These are phyloP conservation scores for Coecobrya sp. DNA, from an alignment of 2,888 invertebrate genomes.

Conservation along the genomic window DNA sequence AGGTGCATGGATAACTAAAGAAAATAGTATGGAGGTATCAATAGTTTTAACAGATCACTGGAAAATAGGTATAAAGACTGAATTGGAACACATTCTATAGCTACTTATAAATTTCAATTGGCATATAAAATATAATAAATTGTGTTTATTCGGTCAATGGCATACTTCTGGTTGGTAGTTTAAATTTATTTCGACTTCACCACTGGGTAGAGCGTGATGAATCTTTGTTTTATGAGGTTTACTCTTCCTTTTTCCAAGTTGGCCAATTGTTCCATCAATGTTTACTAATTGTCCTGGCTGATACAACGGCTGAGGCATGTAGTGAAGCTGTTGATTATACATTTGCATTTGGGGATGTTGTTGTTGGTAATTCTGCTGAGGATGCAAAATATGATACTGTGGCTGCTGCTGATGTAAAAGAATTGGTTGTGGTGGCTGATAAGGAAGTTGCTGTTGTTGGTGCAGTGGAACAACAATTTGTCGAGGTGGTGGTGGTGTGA, in stretches of 20 bases:
- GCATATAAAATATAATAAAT: not conserved
- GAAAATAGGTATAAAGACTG: too few species aligned
- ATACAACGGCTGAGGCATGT: not conserved
- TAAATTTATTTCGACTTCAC: constrained; percentile 38
- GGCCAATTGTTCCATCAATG: not conserved
- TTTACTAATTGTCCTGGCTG: not conserved
- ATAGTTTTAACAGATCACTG: too few species aligned
- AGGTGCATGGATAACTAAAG: too few species aligned
- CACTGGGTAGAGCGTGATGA: constrained; percentile 58
- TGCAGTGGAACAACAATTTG: constrained; percentile 28
- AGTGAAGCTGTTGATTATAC: constrained; percentile 18
- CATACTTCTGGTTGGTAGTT: not conserved
- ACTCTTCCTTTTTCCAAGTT: not conserved
- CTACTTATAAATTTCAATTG: not conserved
- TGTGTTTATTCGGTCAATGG: too few species aligned
- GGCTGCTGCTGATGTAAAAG: constrained; percentile 6
- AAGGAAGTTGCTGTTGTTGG: constrained; percentile 54
- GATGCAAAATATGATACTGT: not conserved
- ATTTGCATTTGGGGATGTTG: constrained; percentile 13
- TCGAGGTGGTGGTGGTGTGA: constrained; percentile 38
- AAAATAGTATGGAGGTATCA: too few species aligned
- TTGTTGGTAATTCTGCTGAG: constrained; percentile 1
- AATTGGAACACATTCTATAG: too few species aligned
- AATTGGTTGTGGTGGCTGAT: constrained; percentile 7
- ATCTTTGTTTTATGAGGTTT: constrained; percentile 56